Percentiles rank a stretch among this genome's conserved stretches.
phyloP scores from a whole-genome alignment of 2,113 vertebrate genomes.

The Cavia porcellus region DNA sequence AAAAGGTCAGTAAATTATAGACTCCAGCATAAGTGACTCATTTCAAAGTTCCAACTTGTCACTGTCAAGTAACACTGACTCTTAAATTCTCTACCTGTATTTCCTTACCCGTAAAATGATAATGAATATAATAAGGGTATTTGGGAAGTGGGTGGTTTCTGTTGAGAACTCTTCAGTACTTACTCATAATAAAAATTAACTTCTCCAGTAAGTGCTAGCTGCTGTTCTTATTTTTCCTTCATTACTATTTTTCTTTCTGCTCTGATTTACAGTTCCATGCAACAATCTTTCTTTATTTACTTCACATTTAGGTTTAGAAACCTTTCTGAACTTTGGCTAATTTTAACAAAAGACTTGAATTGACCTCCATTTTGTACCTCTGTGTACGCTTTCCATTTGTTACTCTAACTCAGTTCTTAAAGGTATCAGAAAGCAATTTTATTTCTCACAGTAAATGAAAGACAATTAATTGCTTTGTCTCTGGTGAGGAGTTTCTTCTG shows the following conservation, averaged over 20 bases:
- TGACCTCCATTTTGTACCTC: background rate
- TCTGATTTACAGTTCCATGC: background rate
- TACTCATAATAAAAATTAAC: background rate
- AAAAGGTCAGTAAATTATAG: background rate
- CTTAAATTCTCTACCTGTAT: background rate
- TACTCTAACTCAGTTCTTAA: background rate
- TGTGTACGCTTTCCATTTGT: background rate
- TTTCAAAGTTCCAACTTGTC: background rate
- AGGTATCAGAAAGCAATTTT: background rate
- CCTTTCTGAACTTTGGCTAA: background rate
- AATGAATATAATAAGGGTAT: background rate
- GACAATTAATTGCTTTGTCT: background rate
- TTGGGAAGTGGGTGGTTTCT: background rate
- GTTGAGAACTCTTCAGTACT: background rate
- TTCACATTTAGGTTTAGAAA: background rate
- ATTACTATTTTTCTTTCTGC: background rate
- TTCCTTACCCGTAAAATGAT: background rate
- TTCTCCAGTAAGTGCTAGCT: background rate
- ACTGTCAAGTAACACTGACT: background rate
- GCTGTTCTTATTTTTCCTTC: background rate
- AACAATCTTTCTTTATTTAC: background rate
- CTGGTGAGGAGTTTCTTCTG: background rate
- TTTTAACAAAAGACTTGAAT: background rate
- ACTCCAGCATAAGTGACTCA: background rate
- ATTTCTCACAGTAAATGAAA: background rate